Evolutionary conservation across 2,888 invertebrate genomes (phyloP).

Genomic region (Carpatolechia fugitivella): DNA sequence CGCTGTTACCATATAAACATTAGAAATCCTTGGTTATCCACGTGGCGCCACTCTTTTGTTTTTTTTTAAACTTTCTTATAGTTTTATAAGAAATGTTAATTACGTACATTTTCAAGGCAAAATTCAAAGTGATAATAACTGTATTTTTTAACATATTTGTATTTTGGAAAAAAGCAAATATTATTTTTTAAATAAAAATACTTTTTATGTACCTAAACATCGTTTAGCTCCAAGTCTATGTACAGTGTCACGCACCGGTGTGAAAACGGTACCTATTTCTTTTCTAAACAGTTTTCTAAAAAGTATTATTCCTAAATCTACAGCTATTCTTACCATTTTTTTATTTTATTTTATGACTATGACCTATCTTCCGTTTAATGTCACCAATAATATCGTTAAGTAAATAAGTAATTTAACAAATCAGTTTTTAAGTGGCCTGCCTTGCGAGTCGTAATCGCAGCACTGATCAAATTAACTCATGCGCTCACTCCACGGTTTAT

Average conservation of each 20-base stretch:
- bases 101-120: no score
- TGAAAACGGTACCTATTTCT: no score
- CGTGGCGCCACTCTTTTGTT: conserved; percentile 10
- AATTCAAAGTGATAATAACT: no score
- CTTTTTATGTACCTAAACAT: no score
- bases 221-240: no score
- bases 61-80: not conserved
- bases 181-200: no score
- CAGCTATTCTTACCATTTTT: not conserved
- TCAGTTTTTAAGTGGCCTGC: conserved; percentile 54
- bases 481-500: conserved; percentile 49
- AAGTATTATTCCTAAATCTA: no score
- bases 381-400: conserved; percentile 39
- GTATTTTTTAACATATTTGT: no score
- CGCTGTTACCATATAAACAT: conserved; percentile 2
- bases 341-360: not conserved
- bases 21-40: conserved; percentile 2
- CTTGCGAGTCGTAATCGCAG: conserved; percentile 47
- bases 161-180: no score
- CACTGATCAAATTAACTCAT: conserved; percentile 63
- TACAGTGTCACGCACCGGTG: no score
- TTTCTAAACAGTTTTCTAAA: no score
- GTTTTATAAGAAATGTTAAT: not conserved
- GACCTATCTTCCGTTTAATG: not conserved
- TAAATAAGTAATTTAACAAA: conserved; percentile 65